Conservation (phyloP, 2,113 vertebrate species). For the Sylvilagus bachmani region DNA sequence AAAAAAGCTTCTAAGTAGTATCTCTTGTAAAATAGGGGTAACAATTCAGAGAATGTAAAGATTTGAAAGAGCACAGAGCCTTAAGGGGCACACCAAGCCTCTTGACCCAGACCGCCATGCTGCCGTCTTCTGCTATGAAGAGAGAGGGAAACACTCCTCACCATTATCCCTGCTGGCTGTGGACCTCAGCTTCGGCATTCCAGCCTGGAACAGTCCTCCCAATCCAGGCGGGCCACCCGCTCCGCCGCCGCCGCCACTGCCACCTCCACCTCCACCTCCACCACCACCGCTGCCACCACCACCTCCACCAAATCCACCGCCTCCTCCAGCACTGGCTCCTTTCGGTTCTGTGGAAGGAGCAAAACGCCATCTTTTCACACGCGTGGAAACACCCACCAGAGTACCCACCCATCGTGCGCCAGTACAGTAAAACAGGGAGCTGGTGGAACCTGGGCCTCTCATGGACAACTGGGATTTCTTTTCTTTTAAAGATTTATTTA, state of each 20-base stretch:
- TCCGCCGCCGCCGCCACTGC: slow-evolving; percentile 85
- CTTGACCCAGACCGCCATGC: background rate
- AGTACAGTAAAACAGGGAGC: background rate
- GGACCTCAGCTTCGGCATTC: slow-evolving; percentile 97
- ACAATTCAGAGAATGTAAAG: background rate
- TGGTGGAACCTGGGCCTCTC: background rate
- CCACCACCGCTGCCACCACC: slow-evolving; percentile 74
- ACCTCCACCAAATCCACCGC: slow-evolving; percentile 82
- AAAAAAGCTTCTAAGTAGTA: background rate
- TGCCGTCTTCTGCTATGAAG: background rate
- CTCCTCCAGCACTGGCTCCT: slow-evolving; percentile 84
- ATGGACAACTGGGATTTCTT: slow-evolving; percentile 5
- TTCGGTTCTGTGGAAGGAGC: slow-evolving; percentile 93
- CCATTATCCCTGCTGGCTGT: slow-evolving; percentile 91
- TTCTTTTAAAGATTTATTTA: background rate
- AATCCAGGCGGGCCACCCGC: slow-evolving; percentile 90
- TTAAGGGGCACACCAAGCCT: background rate
- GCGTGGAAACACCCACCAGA: background rate
- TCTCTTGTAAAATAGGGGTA: background rate
- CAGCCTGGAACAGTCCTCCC: slow-evolving; percentile 96
- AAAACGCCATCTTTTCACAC: slow-evolving; percentile 10
- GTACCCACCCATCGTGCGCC: background rate
- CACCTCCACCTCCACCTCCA: slow-evolving; percentile 78
- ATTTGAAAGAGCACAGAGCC: slow-evolving; percentile 10
- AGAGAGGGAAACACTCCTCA: slow-evolving; percentile 76